Base-by-base conservation (phyloP, 1,140 invertebrate genomes). In the Trichoplusia ni region DNA sequence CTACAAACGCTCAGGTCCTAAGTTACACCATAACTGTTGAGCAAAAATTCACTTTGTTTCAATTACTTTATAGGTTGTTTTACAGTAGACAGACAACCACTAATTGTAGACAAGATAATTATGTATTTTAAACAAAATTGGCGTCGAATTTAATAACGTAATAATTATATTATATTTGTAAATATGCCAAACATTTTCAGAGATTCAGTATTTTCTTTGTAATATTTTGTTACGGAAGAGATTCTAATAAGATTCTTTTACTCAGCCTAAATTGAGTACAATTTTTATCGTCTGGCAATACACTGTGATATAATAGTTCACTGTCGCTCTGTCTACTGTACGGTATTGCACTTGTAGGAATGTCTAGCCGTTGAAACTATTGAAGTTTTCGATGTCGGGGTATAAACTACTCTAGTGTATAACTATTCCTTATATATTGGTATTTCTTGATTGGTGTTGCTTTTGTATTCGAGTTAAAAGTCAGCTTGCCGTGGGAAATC, bases 1-100 rank as follows among this genome's bases (percentile, higher is more conserved):
- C 38, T 59, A 59, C 38, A 56, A 35, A 51, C 11, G 54, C 54
- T 44, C 54, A 59, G 44, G 42, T 60, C 29, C 16, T 35, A 47
- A 21, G 21, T 46, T 44, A 59, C 16, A 47, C 19, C 42, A 56
- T 16, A 44, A 21, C 16, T 47, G 42, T 60, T 60, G 44, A 47
- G 40, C 44, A 47, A 60, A 56, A 60, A 21, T 47, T 59, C 54
- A 47, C 19, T 23, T 16, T 60, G 13, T 13, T 35, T 47, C 42
- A 19, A 27, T 44, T 47, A 11, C 29, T 23, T 38, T 8, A 29
- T 29, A 16, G n/a, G 7, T 38, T 35, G 21, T 19, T 14, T 51
- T 18, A 33, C 25, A 19, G 38, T 44, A 44, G 38, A 59, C 4
- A 21, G 54, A 21, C 19, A 35, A 60, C 23, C 42, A 46, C 18